These are phyloP conservation scores for Cyclopterus lumpus DNA, from an alignment of 2,797 vertebrate genomes.

Conservation along the genomic window DNA sequence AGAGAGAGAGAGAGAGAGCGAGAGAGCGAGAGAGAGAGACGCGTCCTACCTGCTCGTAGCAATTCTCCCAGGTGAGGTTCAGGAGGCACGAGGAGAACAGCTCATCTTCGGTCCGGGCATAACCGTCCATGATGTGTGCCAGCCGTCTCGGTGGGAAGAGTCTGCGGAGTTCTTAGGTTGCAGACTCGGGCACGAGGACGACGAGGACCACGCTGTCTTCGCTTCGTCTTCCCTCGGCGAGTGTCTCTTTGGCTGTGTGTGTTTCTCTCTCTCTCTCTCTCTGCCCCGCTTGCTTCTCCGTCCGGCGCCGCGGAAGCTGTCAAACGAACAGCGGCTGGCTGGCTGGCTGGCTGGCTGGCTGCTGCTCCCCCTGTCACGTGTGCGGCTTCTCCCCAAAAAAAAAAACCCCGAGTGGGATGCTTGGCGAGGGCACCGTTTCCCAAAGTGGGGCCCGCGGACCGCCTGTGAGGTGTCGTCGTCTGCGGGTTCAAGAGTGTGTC, in stretches of 20 bases:
- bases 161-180: constrained; percentile 4
- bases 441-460: constrained; percentile 41
- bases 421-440: constrained; percentile 8
- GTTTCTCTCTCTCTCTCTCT: not conserved
- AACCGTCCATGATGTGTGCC: constrained; percentile 89
- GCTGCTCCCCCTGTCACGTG: constrained; percentile 65
- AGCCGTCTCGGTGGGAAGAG: constrained; percentile 41
- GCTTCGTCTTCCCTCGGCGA: constrained; percentile 56
- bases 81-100: constrained; percentile 90
- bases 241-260: constrained; percentile 1
- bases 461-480: constrained; percentile 6
- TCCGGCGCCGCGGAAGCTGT: constrained; percentile 63
- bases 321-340: constrained; percentile 57
- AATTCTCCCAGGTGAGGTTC: constrained; percentile 94
- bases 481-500: not conserved
- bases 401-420: constrained; percentile 36
- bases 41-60: constrained; percentile 91
- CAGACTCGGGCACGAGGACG: not conserved
- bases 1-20: not conserved
- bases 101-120: constrained; percentile 90
- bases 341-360: constrained; percentile 44
- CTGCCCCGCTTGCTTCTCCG: constrained; percentile 62
- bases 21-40: not conserved
- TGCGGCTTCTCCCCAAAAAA: constrained; percentile 47
- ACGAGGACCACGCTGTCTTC: not conserved